Conservation (phyloP, 2,888 invertebrate genomes). For the Hoplodrina blanda region DNA sequence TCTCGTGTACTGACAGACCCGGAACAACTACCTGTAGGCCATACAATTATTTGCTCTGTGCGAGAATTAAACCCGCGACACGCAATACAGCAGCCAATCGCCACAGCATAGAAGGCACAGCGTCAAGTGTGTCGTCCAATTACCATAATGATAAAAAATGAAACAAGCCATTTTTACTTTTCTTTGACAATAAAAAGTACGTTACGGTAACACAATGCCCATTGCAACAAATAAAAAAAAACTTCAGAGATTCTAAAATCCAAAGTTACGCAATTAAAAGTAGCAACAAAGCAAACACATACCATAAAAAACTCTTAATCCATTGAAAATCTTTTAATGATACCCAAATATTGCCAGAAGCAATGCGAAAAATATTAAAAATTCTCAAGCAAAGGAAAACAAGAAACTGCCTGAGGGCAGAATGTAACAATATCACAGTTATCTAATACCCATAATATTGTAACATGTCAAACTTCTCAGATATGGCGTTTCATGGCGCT, state of each 20-base stretch:
- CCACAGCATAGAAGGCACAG: too few species aligned
- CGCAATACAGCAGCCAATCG: too few species aligned
- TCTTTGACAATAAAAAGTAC: background rate
- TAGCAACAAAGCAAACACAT: constrained; percentile 32
- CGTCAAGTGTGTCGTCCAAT: too few species aligned
- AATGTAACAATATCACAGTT: constrained; percentile 76
- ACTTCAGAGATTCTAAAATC: background rate
- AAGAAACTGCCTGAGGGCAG: constrained; percentile 61
- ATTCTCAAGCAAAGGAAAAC: constrained; percentile 68
- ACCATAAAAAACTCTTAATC: constrained; percentile 38
- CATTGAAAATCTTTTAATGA: constrained; percentile 62
- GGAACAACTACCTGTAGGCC: too few species aligned
- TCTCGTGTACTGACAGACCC: too few species aligned
- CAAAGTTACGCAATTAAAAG: constrained; percentile 41
- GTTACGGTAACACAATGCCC: background rate
- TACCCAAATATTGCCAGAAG: constrained; percentile 61
- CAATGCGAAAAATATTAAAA: constrained; percentile 70
- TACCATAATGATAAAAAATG: too few species aligned
- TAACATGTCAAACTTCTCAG: constrained; percentile 87
- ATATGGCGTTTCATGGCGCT: constrained; percentile 78
- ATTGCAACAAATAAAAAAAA: background rate
- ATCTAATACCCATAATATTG: constrained; percentile 88
- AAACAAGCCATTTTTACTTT: background rate
- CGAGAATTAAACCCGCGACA: too few species aligned
- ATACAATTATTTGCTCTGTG: too few species aligned